These are phyloP conservation scores for Leuciscus idus DNA, from an alignment of 2,113 vertebrate genomes.

Conservation along the genomic window DNA sequence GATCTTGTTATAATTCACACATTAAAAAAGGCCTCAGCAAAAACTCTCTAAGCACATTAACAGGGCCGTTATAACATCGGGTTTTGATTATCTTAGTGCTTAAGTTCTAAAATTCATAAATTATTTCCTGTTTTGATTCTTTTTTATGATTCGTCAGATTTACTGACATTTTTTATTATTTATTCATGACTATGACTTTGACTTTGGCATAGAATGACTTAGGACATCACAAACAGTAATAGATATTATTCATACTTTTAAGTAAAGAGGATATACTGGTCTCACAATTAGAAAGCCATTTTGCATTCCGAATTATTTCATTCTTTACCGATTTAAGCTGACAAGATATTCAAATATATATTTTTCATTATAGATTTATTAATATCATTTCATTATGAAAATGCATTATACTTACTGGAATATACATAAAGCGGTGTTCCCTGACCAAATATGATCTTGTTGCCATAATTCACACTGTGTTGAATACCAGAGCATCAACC, in stretches of 20 bases:
- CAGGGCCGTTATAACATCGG: not conserved
- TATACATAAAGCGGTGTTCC: constrained; percentile 43
- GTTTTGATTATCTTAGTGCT: not conserved
- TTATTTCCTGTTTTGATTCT: not conserved
- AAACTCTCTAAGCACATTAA: not conserved
- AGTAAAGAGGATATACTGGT: not conserved
- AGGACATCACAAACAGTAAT: not conserved
- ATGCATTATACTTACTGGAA: constrained; percentile 36
- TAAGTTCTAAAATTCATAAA: not conserved
- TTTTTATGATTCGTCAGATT: not conserved
- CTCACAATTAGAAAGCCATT: not conserved
- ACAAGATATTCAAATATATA: not conserved
- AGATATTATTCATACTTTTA: not conserved
- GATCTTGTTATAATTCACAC: constrained; percentile 52
- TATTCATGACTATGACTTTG: not conserved
- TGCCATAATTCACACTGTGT: constrained; percentile 36
- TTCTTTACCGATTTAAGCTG: not conserved
- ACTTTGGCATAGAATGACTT: not conserved
- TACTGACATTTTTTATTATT: not conserved
- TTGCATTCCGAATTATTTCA: not conserved
- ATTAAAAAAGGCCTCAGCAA: not conserved
- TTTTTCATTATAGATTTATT: not conserved
- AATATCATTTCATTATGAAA: not conserved
- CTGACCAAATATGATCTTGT: constrained; percentile 45
- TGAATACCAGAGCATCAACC: not conserved